Percentiles rank a stretch among this genome's conserved stretches.
These are phyloP conservation scores for Chrysomela aeneicollis DNA, from an alignment of 2,888 invertebrate species.

Conservation along the genomic window DNA sequence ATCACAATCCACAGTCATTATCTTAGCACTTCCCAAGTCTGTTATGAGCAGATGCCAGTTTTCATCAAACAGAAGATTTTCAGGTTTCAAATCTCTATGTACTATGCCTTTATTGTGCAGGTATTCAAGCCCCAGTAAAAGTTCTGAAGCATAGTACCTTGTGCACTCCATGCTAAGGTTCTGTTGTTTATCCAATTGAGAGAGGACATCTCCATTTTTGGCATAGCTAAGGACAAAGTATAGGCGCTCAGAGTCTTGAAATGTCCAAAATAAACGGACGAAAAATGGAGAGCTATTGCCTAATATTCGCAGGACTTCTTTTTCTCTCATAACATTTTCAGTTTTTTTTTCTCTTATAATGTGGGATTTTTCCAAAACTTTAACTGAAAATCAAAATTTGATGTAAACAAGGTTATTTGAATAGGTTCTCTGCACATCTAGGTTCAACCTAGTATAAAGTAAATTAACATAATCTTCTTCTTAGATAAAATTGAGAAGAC, in stretches of 20 bases:
- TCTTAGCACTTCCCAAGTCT: slow-evolving; percentile 97
- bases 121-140: slow-evolving; percentile 88
- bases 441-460: too few species aligned
- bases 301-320: slow-evolving; percentile 89
- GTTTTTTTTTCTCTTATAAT: slow-evolving; percentile 93
- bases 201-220: slow-evolving; percentile 91
- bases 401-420: neutral
- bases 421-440: neutral
- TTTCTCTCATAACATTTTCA: slow-evolving; percentile 92
- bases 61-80: slow-evolving; percentile 95
- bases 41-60: slow-evolving; percentile 96
- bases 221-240: slow-evolving; percentile 97
- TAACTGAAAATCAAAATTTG: slow-evolving; percentile 72
- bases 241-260: slow-evolving; percentile 91
- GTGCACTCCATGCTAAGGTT: slow-evolving; percentile 90
- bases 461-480: too few species aligned
- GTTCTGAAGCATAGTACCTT: slow-evolving; percentile 93
- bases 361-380: slow-evolving; percentile 96
- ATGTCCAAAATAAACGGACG: slow-evolving; percentile 93
- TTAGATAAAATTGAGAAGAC: neutral
- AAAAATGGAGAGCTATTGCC: slow-evolving; percentile 78
- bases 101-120: slow-evolving; percentile 89
- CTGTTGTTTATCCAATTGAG: slow-evolving; percentile 89
- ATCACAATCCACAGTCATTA: slow-evolving; percentile 62
- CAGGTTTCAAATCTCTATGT: slow-evolving; percentile 97